Base-by-base conservation (phyloP, 2,797 vertebrate genomes). In the Coluber constrictor region DNA sequence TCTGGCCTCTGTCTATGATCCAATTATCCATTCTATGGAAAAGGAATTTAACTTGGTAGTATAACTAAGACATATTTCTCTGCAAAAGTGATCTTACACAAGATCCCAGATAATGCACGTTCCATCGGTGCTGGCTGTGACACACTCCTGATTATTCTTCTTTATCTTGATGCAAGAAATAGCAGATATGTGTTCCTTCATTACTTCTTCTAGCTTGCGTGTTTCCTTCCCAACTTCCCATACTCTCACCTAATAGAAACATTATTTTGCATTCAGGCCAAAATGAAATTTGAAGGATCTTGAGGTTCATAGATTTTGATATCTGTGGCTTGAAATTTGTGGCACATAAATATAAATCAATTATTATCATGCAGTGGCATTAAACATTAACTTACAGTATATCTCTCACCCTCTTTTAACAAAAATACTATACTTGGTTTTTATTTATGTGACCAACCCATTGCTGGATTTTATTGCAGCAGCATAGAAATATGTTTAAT, bases 31-130 rank as follows among this genome's bases (percentile, higher is more conserved):
- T 55, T 70, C 60, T 59, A 13, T 18, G 43, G 37, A 90, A 87
- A n/a, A 74, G 87, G 83, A 25, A 89, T 70, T 25, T 37, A 90
- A 27, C 9, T 89, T 32, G 63, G 43, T 66, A n/a, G 12, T 54
- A 20, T 43, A 23, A 47, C 20, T 61, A 3, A 61, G 83, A n/a
- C 43, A 59, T 5, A 61, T 3, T 92, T 70, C 16, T 5, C n/a
- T 37, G 3, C 23, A 91, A 86, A 15, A 90, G n/a, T 29, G 29
- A 79, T 96, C 99, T 98, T 97, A 99, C 99, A 97, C 97, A 0
- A 99, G 93, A 96, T 99, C 99, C 99, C 99, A 99, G 95, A 99
- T 98, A 97, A 99, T 98, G 96, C 99, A 99, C 0, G 98, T 97
- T 5, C 98, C 98, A 0, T 99, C 98, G 0, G 97, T 97, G 97